Base-by-base conservation (phyloP, 2,888 invertebrate genomes). In the Drosophila monieri region DNA sequence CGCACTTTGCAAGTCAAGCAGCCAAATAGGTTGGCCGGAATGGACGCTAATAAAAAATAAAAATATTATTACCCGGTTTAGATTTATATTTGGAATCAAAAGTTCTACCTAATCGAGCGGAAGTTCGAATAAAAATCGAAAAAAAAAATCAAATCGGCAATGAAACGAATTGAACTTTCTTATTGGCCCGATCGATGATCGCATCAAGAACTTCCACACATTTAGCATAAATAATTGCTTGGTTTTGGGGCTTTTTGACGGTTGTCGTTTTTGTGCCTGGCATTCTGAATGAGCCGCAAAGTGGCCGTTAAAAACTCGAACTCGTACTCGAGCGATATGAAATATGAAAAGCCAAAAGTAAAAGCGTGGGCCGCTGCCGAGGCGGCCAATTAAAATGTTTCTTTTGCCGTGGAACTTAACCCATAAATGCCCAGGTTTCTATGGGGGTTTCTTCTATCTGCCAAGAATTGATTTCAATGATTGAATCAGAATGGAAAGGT, bases 211-310 rank as follows among this genome's bases (percentile, higher is more conserved):
- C 73, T 70, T 67, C 51, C 51, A 61, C 71, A 56, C 65, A 74
- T 72, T 80, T 80, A 66, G 80, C 81, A 80, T 80, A 80, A 68
- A 80, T 87, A 80, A 80, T 80, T 72, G 87, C 77, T 69, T 74
- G 56, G 69, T 79, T 85, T 79, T 77, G 65, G 52, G 65, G 49
- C 53, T 54, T 77, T 83, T 79, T 74, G 59, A 61, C 47, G 39
- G 65, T 51, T 59, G 66, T 76, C 54, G 39, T 15, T 18, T 25
- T 43, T 85, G 88, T 85, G 81, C 56, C 65, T 60, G 57, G 81
- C 77, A 81, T 81, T 69, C 48, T 52, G 61, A 87, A 85, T 83
- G 70, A 59, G 58, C 53, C 30, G n/a, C 51, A 59, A 88, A 85
- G 68, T 58, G 75, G 65, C 75, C 74, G 75, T 84, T 79, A 74